phyloP scores from a whole-genome alignment of 1,140 invertebrate genomes.

The Caenorhabditis briggsae region DNA sequence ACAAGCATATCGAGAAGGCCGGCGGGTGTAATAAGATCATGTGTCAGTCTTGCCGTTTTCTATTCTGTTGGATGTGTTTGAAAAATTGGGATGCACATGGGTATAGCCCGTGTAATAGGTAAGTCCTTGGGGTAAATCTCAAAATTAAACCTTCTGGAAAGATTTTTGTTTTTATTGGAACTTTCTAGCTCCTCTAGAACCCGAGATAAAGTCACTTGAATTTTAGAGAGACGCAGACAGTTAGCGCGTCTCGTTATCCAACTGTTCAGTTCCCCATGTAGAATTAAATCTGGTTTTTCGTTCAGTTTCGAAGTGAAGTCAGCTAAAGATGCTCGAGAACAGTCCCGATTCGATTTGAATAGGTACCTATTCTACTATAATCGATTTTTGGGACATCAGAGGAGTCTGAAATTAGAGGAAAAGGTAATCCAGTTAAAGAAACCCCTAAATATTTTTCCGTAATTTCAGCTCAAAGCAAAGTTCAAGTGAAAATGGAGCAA shows the following conservation, averaged over 20 bases:
- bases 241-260: too few relatives aligned
- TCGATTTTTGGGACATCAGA: slow-evolving; percentile 99
- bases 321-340: slow-evolving; percentile 75
- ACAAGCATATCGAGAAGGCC: slow-evolving; percentile 82
- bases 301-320: background rate
- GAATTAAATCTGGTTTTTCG: too few relatives aligned
- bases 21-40: slow-evolving; percentile 99
- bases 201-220: too few relatives aligned
- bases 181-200: too few relatives aligned
- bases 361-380: slow-evolving; percentile 98
- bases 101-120: slow-evolving; percentile 54
- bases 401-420: slow-evolving; percentile 95
- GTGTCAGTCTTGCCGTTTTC: slow-evolving; percentile 96
- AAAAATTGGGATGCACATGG: slow-evolving; percentile 98
- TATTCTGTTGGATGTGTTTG: slow-evolving; percentile 99
- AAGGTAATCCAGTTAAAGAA: slow-evolving; percentile 81
- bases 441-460: background rate
- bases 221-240: too few relatives aligned
- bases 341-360: slow-evolving; percentile 88
- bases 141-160: background rate
- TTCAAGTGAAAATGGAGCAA: background rate
- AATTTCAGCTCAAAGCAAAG: slow-evolving; percentile 55
- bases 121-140: background rate
- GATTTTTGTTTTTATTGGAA: too few relatives aligned
- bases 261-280: too few relatives aligned